These are phyloP conservation scores for Excalfactoria chinensis DNA, from an alignment of 2,113 vertebrate species.

Conservation along the genomic window DNA sequence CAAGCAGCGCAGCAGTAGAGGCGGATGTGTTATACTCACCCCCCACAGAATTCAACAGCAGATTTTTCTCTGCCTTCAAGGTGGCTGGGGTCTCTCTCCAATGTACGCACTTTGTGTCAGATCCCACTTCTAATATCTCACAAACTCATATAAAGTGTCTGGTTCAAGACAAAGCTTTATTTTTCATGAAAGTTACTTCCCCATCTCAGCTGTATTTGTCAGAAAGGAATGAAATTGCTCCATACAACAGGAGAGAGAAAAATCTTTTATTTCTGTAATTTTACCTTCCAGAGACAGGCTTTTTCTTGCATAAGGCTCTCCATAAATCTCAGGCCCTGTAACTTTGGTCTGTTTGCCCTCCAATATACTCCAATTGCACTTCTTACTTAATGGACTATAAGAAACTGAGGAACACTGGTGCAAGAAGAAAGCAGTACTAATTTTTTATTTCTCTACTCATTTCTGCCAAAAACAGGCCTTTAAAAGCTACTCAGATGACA, in stretches of 20 bases:
- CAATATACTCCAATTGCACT: neutral
- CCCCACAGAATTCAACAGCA: neutral
- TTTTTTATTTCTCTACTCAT: neutral
- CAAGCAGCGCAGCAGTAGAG: neutral
- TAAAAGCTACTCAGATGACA: neutral
- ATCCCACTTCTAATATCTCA: neutral
- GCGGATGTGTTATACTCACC: neutral
- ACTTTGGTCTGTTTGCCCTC: neutral
- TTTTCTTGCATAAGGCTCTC: conserved; percentile 16
- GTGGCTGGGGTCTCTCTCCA: neutral
- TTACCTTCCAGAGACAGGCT: neutral
- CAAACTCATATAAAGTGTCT: neutral
- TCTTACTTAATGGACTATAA: neutral
- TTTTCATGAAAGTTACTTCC: neutral
- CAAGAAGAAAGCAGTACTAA: neutral
- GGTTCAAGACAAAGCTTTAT: neutral
- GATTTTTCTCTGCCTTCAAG: neutral
- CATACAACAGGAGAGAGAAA: neutral
- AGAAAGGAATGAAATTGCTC: conserved; percentile 15
- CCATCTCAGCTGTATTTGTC: rapidly evolving
- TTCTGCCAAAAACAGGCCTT: neutral
- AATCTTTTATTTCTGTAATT: conserved; percentile 29
- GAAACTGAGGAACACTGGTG: rapidly evolving
- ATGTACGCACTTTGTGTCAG: neutral
- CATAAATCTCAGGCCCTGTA: neutral